phyloP scores from a whole-genome alignment of 2,113 vertebrate genomes.

The Hydrochoerus hydrochaeris region DNA sequence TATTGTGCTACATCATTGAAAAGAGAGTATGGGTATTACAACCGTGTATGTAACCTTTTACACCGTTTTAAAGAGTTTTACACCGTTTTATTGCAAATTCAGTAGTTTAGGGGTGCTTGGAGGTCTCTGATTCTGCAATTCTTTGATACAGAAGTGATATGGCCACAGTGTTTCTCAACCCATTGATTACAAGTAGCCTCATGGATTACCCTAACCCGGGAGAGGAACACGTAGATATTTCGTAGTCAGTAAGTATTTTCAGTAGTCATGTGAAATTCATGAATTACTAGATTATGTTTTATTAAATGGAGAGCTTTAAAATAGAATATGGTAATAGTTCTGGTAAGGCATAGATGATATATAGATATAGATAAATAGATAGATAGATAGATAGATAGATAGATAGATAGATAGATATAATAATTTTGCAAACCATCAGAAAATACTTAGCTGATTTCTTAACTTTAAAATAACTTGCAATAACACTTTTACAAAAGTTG shows the following conservation, averaged over 20 bases:
- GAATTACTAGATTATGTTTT: neutral
- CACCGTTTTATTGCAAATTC: neutral
- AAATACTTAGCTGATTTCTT: neutral
- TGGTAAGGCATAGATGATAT: neutral
- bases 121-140: neutral
- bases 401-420: neutral
- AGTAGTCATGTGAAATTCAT: neutral
- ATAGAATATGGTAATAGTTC: neutral
- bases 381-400: neutral
- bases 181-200: neutral
- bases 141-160: neutral
- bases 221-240: neutral
- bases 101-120: fast-evolving
- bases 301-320: neutral
- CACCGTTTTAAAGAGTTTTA: neutral
- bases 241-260: neutral
- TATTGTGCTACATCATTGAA: neutral
- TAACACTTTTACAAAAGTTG: neutral
- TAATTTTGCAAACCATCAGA: neutral
- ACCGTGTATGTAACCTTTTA: neutral
- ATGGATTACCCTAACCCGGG: neutral
- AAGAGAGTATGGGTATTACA: neutral
- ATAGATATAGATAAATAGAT: neutral
- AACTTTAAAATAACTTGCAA: neutral
- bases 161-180: neutral